Percentiles rank a stretch among this genome's conserved stretches.
Evolutionary conservation across 2,113 vertebrate genomes (phyloP).

Genomic region (Aegotheles bennettii): DNA sequence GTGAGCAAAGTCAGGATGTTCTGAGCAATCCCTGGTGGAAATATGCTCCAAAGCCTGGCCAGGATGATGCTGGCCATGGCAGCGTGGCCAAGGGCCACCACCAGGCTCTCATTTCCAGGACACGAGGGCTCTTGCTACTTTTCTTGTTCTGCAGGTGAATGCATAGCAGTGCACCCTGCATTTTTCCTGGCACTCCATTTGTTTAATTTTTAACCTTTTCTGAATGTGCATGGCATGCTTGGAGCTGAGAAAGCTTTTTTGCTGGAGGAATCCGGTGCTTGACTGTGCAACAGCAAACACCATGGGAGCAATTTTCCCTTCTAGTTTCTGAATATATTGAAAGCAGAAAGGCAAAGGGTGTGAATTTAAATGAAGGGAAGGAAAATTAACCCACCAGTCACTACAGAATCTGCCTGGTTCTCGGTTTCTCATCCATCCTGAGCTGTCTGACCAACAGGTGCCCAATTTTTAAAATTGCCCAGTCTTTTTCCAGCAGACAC

Average conservation of each 20-base stretch:
- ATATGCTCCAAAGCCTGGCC: not conserved
- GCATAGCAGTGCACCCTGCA: rapidly evolving
- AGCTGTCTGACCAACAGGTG: constrained; percentile 16
- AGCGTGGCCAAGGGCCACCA: not conserved
- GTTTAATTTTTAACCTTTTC: not conserved
- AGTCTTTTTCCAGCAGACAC: not conserved
- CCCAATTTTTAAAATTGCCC: not conserved
- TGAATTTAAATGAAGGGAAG: constrained; percentile 4
- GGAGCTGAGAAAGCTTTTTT: not conserved
- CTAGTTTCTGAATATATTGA: not conserved
- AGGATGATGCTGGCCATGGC: rapidly evolving
- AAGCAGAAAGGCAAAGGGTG: not conserved
- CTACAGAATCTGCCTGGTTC: not conserved
- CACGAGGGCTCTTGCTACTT: not conserved
- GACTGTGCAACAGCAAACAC: not conserved
- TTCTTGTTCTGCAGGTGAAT: not conserved
- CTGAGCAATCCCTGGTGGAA: not conserved
- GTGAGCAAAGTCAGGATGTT: not conserved
- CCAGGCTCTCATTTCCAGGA: not conserved
- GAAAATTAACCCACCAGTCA: not conserved
- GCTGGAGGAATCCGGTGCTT: not conserved
- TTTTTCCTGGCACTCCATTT: not conserved
- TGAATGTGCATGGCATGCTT: not conserved
- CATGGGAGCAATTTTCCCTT: not conserved
- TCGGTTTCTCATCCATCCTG: not conserved